phyloP scores from a whole-genome alignment of 2,888 invertebrate genomes.

The Neoscelio sp. region DNA sequence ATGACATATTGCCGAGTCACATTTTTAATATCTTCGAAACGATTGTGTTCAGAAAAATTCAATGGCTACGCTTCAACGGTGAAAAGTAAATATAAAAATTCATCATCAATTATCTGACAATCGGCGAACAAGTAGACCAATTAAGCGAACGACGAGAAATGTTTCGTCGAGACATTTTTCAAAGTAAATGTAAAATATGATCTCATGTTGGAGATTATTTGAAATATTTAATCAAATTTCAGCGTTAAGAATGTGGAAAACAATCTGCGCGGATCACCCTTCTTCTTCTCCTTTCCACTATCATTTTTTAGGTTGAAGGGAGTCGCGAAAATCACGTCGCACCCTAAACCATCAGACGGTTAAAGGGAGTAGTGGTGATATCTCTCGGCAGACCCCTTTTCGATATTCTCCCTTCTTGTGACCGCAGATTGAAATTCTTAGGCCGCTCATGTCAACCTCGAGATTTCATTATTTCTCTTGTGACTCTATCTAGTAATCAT shows the following conservation, averaged over 20 bases:
- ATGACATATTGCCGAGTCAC: too few relatives aligned
- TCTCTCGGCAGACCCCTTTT: slow-evolving; percentile 73
- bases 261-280: slow-evolving; percentile 60
- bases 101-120: too few relatives aligned
- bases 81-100: too few relatives aligned
- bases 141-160: too few relatives aligned
- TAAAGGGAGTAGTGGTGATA: slow-evolving; percentile 72
- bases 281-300: slow-evolving; percentile 43
- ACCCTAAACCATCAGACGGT: slow-evolving; percentile 72
- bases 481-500: slow-evolving; percentile 73
- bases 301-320: slow-evolving; percentile 79
- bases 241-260: slow-evolving; percentile 60
- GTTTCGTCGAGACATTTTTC: slow-evolving; percentile 6
- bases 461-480: slow-evolving; percentile 81
- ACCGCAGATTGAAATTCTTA: slow-evolving; percentile 83
- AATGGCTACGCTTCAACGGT: too few relatives aligned
- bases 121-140: too few relatives aligned
- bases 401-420: slow-evolving; percentile 75
- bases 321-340: slow-evolving; percentile 77
- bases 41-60: too few relatives aligned
- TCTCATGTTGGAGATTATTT: slow-evolving; percentile 8
- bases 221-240: slow-evolving; percentile 62
- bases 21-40: too few relatives aligned
- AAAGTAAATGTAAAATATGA: slow-evolving; percentile 22
- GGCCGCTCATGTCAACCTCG: slow-evolving; percentile 74